Conservation (phyloP, 2,113 vertebrate species). For the Rhizomys pruinosus region DNA sequence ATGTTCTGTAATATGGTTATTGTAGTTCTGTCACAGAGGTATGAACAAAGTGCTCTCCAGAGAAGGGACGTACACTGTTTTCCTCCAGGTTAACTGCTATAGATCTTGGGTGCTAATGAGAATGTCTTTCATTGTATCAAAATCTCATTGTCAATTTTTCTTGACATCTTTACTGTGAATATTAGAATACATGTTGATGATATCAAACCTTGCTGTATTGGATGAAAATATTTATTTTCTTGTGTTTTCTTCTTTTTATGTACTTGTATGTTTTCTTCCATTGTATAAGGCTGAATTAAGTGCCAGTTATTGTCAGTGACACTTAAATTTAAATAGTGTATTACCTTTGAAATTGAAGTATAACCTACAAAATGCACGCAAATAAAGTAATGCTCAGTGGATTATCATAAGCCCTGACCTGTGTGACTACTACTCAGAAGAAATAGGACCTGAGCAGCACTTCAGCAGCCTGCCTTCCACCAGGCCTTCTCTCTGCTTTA, state of each 20-base stretch:
- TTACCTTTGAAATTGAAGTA: constrained; percentile 52
- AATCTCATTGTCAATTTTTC: constrained; percentile 26
- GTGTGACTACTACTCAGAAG: constrained; percentile 11
- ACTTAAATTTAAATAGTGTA: constrained; percentile 29
- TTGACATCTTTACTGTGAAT: neutral
- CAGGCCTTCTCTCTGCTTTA: neutral
- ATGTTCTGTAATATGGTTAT: constrained; percentile 47
- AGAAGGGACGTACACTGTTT: too few relatives aligned
- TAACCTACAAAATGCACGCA: neutral
- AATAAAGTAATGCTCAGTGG: constrained; percentile 3
- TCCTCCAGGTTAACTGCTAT: constrained; percentile 45
- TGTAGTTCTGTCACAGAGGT: constrained; percentile 24
- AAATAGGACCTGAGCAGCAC: too few relatives aligned
- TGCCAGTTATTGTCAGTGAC: constrained; percentile 1
- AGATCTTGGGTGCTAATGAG: constrained; percentile 2
- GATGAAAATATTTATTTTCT: constrained; percentile 16
- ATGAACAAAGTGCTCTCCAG: constrained; percentile 20
- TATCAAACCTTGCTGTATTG: neutral
- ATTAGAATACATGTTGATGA: neutral
- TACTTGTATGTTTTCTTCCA: constrained; percentile 15
- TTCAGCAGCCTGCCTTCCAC: neutral
- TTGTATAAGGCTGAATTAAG: constrained; percentile 25
- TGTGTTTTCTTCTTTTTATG: neutral
- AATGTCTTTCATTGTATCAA: constrained; percentile 39
- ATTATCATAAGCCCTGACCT: neutral